Evolutionary conservation across 2,797 vertebrate species (phyloP), one percentile per base, ranked within the genome.

Genomic region (Tokudaia tokunoshimensis): DNA sequence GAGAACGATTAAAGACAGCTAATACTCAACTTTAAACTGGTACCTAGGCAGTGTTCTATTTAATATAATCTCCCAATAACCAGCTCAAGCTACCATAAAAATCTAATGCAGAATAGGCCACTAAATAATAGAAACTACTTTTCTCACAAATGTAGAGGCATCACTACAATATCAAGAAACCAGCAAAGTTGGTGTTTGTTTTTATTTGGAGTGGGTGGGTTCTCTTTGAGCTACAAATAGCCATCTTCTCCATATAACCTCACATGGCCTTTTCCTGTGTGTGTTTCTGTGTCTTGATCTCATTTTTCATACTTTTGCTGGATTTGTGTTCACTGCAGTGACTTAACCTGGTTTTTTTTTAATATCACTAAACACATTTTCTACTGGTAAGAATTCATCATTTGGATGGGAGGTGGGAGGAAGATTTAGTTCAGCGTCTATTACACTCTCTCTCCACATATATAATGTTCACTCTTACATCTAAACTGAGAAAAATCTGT

Each of bases 341-440:
- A 79, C 9, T 86, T 70, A 91, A 79, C 70, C 20, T 70, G 79
- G 79, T 86, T 86, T 78, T 10, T 87, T 72, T 89, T 89, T 85
- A 89, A 96, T 20, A 10, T 55, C 67, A 94, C 47, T 57, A 52
- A 92, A 84, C 11, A 50, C 50, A 50, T 8, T 50, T 50, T 50
- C 79, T 37, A 3, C 37, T 84, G 22, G 24, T 63, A 63, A 75
- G 26, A 26, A 67, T 57, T 89, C 31, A 79, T 24, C 29, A 52
- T 44, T 41, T 15, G 47, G 17, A 24, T 57, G 22, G 29, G 29
- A 75, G 59, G n/a, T 37, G 13, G 26, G 24, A 34, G 3, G 22
- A 74, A 92, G 31, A 57, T 22, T n/a, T 14, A 82, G 7, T 34
- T n/a, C 76, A 91, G 55, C 34, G n/a, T 29, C 19, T 19, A 67